Base-by-base conservation (phyloP, 2,113 vertebrate genomes). In the Taurulus bubalis region DNA sequence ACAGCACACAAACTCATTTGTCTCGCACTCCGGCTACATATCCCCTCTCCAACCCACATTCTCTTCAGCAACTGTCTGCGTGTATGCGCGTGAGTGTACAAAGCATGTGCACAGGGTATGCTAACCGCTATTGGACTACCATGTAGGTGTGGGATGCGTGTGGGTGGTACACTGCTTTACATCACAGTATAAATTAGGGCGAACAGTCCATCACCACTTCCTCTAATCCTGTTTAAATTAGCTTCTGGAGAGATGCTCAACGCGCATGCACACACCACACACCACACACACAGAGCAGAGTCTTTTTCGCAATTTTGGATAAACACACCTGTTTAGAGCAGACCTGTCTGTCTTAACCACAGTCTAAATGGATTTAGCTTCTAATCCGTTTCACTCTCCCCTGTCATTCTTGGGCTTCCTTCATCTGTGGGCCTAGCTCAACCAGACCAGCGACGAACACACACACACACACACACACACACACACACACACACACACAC, bases 181-280 rank as follows among this genome's bases (percentile, higher is more conserved):
- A 84, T 85, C 74, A 77, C 60, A 28, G 68, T 74, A 71, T 84
- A 68, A 83, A 85, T 71, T 84, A 88, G 79, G 76, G 74, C 78
- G 79, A 91, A 79, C 59, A 60, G 79, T 83, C 80, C 80, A 84
- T 88, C 83, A 67, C 64, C 78, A 22, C 77, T 83, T 85, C 71
- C 62, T 88, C 75, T 89, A 84, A 92, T 92, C 85, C 34, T 62
- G 77, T 88, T 90, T 91, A 87, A 84, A 85, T 87, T 76, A 87
- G 72, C 72, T 49, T 70, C 49, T 80, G 59, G 34, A 63, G 62
- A 79, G 75, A 77, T 68, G 32, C 67, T 65, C 63, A 67, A 64
- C 58, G 45, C 38, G 60, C 65, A 38, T 53, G 22, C 62, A 38
- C 58, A 42, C 62, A 36, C 53, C 53, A 51, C 62, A 26, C 69